Evolutionary conservation across 23 tunicate genomes (phyloP).

Genomic region (Aplidium turbinatum): DNA sequence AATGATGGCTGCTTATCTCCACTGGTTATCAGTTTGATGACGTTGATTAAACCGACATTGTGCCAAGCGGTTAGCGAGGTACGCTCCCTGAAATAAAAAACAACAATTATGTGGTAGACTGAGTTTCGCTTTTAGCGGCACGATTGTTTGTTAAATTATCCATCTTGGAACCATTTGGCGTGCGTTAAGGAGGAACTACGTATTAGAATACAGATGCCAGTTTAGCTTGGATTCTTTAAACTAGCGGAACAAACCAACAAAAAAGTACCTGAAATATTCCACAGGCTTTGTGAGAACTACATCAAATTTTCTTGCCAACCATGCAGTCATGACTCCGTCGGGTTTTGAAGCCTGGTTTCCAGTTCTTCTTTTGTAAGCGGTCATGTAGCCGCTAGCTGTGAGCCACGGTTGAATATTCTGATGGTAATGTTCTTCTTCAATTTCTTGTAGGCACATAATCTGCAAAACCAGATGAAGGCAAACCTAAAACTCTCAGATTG

Average conservation of each 20-base stretch:
- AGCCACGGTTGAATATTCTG: conserved; percentile 47
- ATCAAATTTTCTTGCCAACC: conserved; percentile 30
- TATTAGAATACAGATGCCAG: too few relatives aligned
- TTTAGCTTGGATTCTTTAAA: too few relatives aligned
- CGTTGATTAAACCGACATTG: conserved; percentile 70
- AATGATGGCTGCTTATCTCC: conserved; percentile 1
- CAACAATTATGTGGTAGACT: too few relatives aligned
- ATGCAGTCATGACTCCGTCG: conserved; percentile 84
- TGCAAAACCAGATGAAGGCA: conserved; percentile 12
- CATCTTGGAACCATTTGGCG: too few relatives aligned
- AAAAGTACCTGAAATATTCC: conserved; percentile 66
- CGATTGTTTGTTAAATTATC: too few relatives aligned
- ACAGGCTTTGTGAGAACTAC: conserved; percentile 45
- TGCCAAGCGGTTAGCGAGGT: conserved; percentile 43
- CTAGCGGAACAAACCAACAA: too few relatives aligned
- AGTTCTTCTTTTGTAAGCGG: conserved; percentile 59
- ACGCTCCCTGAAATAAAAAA: conserved; percentile 25
- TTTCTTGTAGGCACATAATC: conserved; percentile 83
- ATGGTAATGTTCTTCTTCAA: conserved; percentile 55
- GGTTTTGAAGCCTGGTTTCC: conserved; percentile 60
- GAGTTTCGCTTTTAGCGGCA: too few relatives aligned
- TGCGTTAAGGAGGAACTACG: too few relatives aligned
- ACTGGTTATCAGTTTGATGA: conserved; percentile 21
- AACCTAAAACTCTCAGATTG: too few relatives aligned
- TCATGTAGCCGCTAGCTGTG: conserved; percentile 27